These are phyloP conservation scores for Marronus borbonicus DNA, from an alignment of 2,888 invertebrate genomes.

Conservation along the genomic window DNA sequence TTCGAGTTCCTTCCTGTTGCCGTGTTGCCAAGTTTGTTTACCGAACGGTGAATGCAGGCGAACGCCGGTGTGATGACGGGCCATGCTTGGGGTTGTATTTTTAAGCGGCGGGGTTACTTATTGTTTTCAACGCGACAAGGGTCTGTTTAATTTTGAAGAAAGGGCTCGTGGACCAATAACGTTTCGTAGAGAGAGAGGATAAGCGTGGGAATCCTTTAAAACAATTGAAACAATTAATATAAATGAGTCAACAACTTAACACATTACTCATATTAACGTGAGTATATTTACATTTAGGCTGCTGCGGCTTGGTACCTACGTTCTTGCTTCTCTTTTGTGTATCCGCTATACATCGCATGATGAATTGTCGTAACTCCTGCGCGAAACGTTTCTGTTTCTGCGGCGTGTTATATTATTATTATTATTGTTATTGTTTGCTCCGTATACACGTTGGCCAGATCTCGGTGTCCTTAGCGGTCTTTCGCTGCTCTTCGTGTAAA, in stretches of 20 bases:
- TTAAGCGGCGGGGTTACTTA: constrained; percentile 34
- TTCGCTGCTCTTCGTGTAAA: background rate
- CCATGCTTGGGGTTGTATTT: background rate
- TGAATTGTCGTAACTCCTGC: constrained; percentile 24
- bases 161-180: background rate
- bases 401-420: constrained; percentile 41
- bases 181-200: constrained; percentile 18
- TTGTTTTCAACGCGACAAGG: constrained; percentile 37
- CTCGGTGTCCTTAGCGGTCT: constrained; percentile 6
- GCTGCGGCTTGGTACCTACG: background rate
- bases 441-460: background rate
- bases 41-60: constrained; percentile 23
- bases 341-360: constrained; percentile 9
- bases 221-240: constrained; percentile 51
- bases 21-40: constrained; percentile 32
- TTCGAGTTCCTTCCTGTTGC: constrained; percentile 40
- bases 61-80: background rate
- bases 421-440: constrained; percentile 28
- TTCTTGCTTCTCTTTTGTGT: constrained; percentile 22
- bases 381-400: constrained; percentile 27
- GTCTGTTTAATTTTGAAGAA: constrained; percentile 41
- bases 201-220: constrained; percentile 43
- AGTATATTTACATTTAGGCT: constrained; percentile 44
- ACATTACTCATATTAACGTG: constrained; percentile 46
- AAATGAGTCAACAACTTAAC: constrained; percentile 50